phyloP scores from a whole-genome alignment of 2,113 vertebrate species.

The Galemys pyrenaicus region DNA sequence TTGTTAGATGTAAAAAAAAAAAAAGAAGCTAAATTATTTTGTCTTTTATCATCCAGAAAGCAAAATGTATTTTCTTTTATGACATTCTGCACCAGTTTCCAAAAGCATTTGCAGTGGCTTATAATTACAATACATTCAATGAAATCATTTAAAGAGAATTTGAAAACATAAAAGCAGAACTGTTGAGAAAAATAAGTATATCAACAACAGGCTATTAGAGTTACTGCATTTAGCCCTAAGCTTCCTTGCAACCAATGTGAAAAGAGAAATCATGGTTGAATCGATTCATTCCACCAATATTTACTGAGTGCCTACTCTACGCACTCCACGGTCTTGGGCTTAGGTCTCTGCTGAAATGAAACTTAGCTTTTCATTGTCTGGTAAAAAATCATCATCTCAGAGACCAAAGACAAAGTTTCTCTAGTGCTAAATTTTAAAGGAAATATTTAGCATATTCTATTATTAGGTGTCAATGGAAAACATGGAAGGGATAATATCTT shows the following conservation, averaged over 20 bases:
- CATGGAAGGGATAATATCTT: not conserved
- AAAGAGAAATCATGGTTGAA: slow-evolving; percentile 34
- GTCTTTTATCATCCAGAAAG: slow-evolving; percentile 53
- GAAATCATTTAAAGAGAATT: slow-evolving; percentile 40
- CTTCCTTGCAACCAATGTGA: not conserved
- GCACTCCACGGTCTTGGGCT: not conserved
- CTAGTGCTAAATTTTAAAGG: not conserved
- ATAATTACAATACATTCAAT: slow-evolving; percentile 58
- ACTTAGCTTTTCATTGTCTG: not conserved
- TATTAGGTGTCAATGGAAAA: not conserved
- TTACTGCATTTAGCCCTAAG: not conserved
- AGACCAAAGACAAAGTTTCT: slow-evolving; percentile 4
- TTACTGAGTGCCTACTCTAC: not conserved
- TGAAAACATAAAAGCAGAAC: slow-evolving; percentile 36
- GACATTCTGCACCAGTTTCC: slow-evolving; percentile 9
- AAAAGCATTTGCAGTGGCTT: slow-evolving; percentile 3
- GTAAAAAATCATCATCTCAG: slow-evolving; percentile 18
- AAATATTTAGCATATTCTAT: slow-evolving; percentile 6
- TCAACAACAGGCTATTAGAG: not conserved
- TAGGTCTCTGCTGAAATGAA: not conserved
- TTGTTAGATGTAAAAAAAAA: not conserved
- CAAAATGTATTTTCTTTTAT: slow-evolving; percentile 42
- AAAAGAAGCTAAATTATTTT: not conserved
- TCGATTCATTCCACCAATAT: not conserved
- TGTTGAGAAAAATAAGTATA: slow-evolving; percentile 38